These are phyloP conservation scores for Neogobius melanostomus DNA, from an alignment of 2,113 vertebrate genomes.

Conservation along the genomic window DNA sequence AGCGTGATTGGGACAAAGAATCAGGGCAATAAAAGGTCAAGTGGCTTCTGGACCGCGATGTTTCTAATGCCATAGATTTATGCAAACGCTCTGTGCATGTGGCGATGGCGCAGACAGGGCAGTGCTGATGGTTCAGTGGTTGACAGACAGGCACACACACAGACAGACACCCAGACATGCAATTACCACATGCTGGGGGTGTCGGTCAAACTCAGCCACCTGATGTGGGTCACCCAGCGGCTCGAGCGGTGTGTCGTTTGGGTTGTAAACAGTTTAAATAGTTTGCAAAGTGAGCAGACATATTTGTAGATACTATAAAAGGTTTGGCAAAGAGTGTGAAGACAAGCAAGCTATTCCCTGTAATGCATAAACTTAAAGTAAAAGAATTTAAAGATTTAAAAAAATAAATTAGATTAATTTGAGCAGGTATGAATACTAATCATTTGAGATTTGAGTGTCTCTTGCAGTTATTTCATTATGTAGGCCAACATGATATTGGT, in stretches of 20 bases:
- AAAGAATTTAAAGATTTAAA: too few species aligned
- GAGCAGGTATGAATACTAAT: too few species aligned
- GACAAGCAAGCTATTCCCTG: too few species aligned
- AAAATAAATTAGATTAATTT: too few species aligned
- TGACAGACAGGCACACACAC: constrained; percentile 44
- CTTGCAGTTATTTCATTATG: too few species aligned
- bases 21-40: constrained; percentile 17
- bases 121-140: constrained; percentile 34
- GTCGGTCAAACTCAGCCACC: neutral
- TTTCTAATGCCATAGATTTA: constrained; percentile 6
- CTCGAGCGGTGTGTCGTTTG: neutral
- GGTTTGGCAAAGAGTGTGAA: neutral
- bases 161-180: constrained; percentile 55
- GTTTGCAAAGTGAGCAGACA: neutral
- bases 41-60: constrained; percentile 6
- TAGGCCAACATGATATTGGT: too few species aligned
- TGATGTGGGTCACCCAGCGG: neutral
- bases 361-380: too few species aligned
- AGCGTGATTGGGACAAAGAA: constrained; percentile 38
- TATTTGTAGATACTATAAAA: neutral
- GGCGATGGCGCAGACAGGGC: constrained; percentile 11
- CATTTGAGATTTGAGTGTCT: too few species aligned
- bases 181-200: constrained; percentile 43
- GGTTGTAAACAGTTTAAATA: constrained; percentile 7
- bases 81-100: constrained; percentile 20